A percentile compares a stretch with the other conserved stretches of the same genome.
phyloP scores from a whole-genome alignment of 2,888 invertebrate species.

The Lagria hirta region DNA sequence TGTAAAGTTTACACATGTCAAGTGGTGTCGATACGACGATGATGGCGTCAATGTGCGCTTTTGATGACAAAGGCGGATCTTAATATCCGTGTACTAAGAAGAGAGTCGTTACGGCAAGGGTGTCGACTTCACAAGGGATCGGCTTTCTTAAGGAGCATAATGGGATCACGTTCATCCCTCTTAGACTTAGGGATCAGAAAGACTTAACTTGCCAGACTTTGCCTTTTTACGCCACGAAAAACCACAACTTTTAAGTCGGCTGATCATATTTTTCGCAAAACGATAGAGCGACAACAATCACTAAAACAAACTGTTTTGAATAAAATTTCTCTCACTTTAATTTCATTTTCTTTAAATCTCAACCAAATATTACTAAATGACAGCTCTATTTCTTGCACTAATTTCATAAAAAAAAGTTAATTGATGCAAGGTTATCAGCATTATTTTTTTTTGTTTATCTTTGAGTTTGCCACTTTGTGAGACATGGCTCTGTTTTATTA shows the following conservation, averaged over 20 bases:
- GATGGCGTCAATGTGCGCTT: slow-evolving; percentile 44
- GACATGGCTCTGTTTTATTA: no score
- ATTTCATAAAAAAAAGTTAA: no score
- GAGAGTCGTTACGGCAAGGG: slow-evolving; percentile 49
- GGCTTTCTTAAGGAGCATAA: slow-evolving; percentile 55
- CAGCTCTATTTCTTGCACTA: no score
- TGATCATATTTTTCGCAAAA: no score
- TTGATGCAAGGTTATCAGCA: no score
- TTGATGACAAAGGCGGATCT: slow-evolving; percentile 53
- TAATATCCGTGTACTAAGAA: slow-evolving; percentile 51
- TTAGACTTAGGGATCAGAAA: slow-evolving; percentile 52
- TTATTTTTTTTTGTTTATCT: no score
- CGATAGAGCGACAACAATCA: no score
- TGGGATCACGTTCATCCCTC: slow-evolving; percentile 57
- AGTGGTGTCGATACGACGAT: slow-evolving; percentile 51
- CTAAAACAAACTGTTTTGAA: no score
- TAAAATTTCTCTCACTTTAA: no score
- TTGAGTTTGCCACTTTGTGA: no score
- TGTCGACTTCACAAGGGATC: slow-evolving; percentile 54
- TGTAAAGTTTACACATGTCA: slow-evolving; percentile 52
- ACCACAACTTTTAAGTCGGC: slow-evolving; percentile 8
- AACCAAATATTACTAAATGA: no score
- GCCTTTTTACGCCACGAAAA: slow-evolving; percentile 41
- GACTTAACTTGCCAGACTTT: slow-evolving; percentile 49
- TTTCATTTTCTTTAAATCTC: no score